Conservation (phyloP, 2,888 invertebrate species). For the Molorchus minor region DNA sequence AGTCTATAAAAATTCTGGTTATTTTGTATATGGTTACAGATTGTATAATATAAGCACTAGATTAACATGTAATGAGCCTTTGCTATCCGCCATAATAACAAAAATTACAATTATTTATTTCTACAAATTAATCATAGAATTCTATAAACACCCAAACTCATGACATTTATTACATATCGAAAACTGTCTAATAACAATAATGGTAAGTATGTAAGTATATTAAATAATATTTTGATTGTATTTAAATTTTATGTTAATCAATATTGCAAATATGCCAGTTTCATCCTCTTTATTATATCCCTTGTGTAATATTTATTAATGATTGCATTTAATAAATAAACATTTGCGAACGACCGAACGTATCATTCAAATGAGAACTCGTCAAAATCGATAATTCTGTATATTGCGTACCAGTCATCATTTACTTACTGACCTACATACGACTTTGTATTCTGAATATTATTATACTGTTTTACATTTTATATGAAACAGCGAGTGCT, state of each 20-base stretch:
- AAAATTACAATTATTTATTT: neutral
- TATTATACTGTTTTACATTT: too few relatives aligned
- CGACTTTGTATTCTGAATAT: too few relatives aligned
- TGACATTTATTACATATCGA: neutral
- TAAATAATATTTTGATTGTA: constrained; percentile 4
- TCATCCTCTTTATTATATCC: neutral
- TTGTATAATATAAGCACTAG: neutral
- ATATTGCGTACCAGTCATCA: too few relatives aligned
- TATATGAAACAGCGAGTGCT: too few relatives aligned
- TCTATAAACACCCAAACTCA: neutral
- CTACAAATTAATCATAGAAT: neutral
- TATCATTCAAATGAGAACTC: too few relatives aligned
- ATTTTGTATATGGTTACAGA: too few relatives aligned
- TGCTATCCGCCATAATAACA: neutral
- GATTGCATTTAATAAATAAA: neutral
- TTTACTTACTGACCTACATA: too few relatives aligned
- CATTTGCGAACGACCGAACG: neutral
- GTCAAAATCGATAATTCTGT: too few relatives aligned
- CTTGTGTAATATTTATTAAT: neutral
- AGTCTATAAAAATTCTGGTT: neutral
- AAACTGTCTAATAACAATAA: too few relatives aligned
- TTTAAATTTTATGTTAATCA: constrained; percentile 8
- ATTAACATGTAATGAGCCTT: neutral
- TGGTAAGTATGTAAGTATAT: too few relatives aligned
- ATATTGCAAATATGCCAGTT: neutral